phyloP scores from a whole-genome alignment of 2,113 vertebrate genomes.

The Fukomys damarensis region DNA sequence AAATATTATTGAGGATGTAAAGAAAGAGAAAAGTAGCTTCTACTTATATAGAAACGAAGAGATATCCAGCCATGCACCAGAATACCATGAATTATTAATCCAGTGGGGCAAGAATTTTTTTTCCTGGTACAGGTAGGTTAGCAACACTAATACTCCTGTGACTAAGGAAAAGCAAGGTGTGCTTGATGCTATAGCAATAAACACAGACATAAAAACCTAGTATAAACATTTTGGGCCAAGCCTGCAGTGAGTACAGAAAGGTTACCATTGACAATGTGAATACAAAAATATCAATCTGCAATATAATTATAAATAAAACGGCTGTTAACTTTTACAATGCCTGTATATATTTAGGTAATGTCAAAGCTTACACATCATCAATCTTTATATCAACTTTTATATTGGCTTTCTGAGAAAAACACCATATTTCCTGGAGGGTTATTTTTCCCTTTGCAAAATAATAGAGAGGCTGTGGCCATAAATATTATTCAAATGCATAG shows the following conservation, averaged over 20 bases:
- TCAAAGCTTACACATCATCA: constrained; percentile 72
- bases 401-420: constrained; percentile 78
- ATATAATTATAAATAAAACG: constrained; percentile 85
- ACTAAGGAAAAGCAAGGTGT: not conserved
- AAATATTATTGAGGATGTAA: constrained; percentile 31
- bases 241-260: constrained; percentile 79
- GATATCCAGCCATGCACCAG: constrained; percentile 3
- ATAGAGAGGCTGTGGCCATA: constrained; percentile 64
- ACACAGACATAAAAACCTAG: constrained; percentile 74
- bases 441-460: constrained; percentile 61
- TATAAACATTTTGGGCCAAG: constrained; percentile 73
- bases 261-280: constrained; percentile 77
- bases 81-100: constrained; percentile 55
- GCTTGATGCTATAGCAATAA: constrained; percentile 51
- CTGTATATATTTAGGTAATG: constrained; percentile 81
- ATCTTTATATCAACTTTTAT: constrained; percentile 83
- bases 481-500: constrained; percentile 71
- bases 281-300: constrained; percentile 85
- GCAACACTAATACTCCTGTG: not conserved
- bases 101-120: constrained; percentile 34
- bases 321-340: constrained; percentile 83
- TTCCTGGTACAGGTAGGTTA: not conserved
- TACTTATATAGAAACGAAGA: constrained; percentile 51
- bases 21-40: not conserved
- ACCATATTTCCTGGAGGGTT: constrained; percentile 70